phyloP scores from a whole-genome alignment of 2,888 invertebrate genomes.

The Cosmia pyralina region DNA sequence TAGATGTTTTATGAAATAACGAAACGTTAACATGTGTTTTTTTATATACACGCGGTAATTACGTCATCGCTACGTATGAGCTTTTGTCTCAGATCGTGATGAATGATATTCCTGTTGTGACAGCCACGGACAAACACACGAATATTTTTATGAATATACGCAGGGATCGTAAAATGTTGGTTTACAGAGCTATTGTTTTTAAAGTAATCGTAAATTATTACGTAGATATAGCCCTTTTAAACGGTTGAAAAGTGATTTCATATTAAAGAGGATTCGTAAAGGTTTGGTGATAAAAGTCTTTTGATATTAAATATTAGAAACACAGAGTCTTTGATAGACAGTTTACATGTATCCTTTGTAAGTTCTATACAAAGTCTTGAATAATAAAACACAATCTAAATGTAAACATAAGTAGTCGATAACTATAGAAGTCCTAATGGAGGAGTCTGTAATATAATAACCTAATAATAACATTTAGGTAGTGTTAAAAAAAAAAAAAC shows the following conservation, averaged over 20 bases:
- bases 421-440: no score
- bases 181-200: slow-evolving; percentile 51
- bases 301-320: not conserved
- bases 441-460: no score
- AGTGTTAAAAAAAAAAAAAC: no score
- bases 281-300: slow-evolving; percentile 8
- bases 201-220: slow-evolving; percentile 55
- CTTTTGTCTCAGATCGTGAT: slow-evolving; percentile 62
- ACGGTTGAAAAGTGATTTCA: not conserved
- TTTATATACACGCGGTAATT: slow-evolving; percentile 70
- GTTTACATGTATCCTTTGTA: no score
- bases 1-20: slow-evolving; percentile 80
- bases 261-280: not conserved
- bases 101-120: slow-evolving; percentile 62
- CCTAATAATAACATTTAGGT: no score
- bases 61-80: slow-evolving; percentile 71
- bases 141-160: slow-evolving; percentile 50
- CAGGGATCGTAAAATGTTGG: slow-evolving; percentile 46
- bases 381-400: no score
- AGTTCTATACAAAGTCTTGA: no score
- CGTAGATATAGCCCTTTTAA: slow-evolving; percentile 12
- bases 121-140: slow-evolving; percentile 43
- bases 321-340: no score
- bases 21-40: slow-evolving; percentile 78
- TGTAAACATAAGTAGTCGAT: no score